These are phyloP conservation scores for Pollenia angustigena DNA, from an alignment of 2,888 invertebrate genomes.

Conservation along the genomic window DNA sequence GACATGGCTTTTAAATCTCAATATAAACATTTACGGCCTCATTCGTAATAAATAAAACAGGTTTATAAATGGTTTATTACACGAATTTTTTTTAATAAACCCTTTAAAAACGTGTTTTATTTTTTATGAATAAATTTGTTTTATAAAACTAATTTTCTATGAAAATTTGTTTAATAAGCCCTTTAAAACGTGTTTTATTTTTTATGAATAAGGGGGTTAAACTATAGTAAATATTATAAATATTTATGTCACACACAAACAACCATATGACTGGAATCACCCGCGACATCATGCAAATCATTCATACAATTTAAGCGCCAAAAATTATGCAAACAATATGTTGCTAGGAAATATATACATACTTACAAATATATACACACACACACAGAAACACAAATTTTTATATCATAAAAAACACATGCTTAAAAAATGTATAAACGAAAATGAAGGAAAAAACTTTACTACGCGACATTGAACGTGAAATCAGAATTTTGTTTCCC, in stretches of 20 bases:
- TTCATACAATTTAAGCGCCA: conserved; percentile 71
- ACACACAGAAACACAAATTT: background rate
- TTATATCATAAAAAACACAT: conserved; percentile 60
- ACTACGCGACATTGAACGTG: conserved; percentile 74
- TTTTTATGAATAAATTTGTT: no score
- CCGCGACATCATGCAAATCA: conserved; percentile 63
- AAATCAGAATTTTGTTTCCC: conserved; percentile 57
- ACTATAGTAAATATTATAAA: background rate
- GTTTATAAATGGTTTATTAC: no score
- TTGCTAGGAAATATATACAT: conserved; percentile 36
- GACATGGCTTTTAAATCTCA: no score
- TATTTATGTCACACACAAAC: background rate
- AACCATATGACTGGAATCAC: conserved; percentile 18
- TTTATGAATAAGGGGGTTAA: no score
- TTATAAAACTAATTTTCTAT: no score
- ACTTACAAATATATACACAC: conserved; percentile 22
- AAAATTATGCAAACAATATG: conserved; percentile 74
- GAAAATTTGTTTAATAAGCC: no score
- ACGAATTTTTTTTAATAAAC: no score
- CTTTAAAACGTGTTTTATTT: no score
- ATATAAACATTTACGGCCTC: no score
- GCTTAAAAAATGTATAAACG: conserved; percentile 70
- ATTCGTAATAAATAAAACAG: no score
- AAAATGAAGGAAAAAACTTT: conserved; percentile 61
- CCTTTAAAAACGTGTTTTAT: no score